Evolutionary conservation across 92 coral and sea anemone species (phyloP), one percentile per base, ranked within the genome.

Genomic region (Nematostella vectensis): DNA sequence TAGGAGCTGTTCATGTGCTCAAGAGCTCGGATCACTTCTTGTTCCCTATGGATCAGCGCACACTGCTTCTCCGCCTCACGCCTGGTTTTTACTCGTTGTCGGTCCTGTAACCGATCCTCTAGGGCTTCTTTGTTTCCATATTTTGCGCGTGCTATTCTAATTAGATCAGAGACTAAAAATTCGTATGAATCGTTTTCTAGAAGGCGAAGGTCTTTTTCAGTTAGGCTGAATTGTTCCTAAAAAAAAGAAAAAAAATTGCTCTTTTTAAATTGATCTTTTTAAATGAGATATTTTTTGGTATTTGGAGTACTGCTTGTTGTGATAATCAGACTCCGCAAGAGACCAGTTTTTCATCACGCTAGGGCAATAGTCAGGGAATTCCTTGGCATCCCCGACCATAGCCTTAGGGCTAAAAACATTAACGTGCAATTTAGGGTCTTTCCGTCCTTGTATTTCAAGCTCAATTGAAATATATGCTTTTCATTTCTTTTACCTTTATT

Each of bases 31-130:
- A 73, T 71, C 15, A 91, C 98, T 55, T 86, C 87, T 13, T 82
- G 61, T 63, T 91, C 98, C 39, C 98, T 58, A 54, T 59, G 77
- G 4, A 86, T 77, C 43, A 91, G 69, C 31, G 82, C 86, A 54
- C 98, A 86, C 31, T 91, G 98, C 59, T 91, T 91, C 48, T 86
- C 98, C 6, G 98, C 85, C 25, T 91, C 98, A 30, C 98, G 77
- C 42, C 73, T 83, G 39, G 66, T 77, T 52, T 83, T 87, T 51
- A 65, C 76, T 65, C 74, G 74, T 44, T 74, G 88, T 57, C 83
- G 67, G 37, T 81, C 85, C 11, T 64, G 57, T 3, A 91, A 75
- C 49, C 98, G 74, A 16, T 85, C 80, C 16, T 78, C 68, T 24
- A 91, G 71, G 2, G 93, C 98, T 36, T 66, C 71, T 29, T 79